Evolutionary conservation across 1,140 invertebrate genomes (phyloP), one percentile per base, ranked within the genome.

Genomic region (Drosophila fuyamai): DNA sequence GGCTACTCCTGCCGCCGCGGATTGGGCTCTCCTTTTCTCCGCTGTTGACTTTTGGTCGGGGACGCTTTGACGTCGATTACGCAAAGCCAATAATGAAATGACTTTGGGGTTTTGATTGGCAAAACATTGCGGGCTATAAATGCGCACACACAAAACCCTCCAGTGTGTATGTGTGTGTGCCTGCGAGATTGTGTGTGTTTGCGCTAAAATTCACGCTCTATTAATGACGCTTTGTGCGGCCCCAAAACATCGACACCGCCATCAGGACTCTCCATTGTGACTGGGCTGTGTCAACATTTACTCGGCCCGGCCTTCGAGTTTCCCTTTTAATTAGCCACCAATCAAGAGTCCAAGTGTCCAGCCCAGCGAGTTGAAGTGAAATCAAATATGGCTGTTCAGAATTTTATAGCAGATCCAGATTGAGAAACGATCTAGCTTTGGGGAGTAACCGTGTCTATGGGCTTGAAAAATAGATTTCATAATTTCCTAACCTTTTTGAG

Each of bases 21-120:
- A 46, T 66, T 53, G 61, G 47, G 47, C 29, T 60, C 53, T 56
- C 51, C 65, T 82, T 76, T 88, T 50, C 51, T 50, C 67, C 75
- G 55, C 48, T 78, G 68, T 89, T 89, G 84, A 84, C 84, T 89
- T 83, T 88, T 74, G 58, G 79, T 66, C 51, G 76, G 77, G 84
- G 62, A 82, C 79, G 84, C 84, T 86, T 86, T 89, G 84, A 88
- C 84, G 85, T 89, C 84, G 85, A 89, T 89, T 90, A 88, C 77
- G 79, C 82, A 91, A 90, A 91, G 88, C 88, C 88, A 91, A 91
- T 91, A 91, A 91, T 91, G 88, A 91, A 88, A 91, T 91, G 88
- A 91, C 88, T 91, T 90, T 91, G 83, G 82, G 84, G 82, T 91
- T 82, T 89, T 91, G 88, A 91, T 91, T 91, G 88, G 83, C 82